These are phyloP conservation scores for Mactromeris polynyma DNA, from an alignment of 2,888 invertebrate genomes.

Conservation along the genomic window DNA sequence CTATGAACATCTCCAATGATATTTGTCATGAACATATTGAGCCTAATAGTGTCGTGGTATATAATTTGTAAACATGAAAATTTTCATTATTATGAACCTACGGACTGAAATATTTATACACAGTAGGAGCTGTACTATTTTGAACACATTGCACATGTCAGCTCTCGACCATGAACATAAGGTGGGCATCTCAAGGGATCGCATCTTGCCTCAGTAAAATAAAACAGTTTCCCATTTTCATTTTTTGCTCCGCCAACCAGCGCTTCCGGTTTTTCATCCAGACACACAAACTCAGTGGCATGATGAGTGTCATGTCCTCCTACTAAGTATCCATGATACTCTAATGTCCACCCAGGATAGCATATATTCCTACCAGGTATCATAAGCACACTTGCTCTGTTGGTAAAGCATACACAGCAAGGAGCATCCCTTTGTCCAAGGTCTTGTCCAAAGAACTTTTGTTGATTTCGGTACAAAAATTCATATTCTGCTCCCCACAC, in stretches of 20 bases:
- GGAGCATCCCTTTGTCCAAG: conserved; percentile 12
- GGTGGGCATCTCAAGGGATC: conserved; percentile 24
- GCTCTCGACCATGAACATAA: conserved; percentile 34
- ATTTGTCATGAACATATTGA: too few relatives aligned
- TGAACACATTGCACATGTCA: conserved; percentile 30
- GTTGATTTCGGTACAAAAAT: background rate
- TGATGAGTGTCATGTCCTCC: background rate
- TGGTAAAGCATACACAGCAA: conserved; percentile 32
- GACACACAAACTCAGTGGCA: conserved; percentile 27
- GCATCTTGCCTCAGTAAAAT: conserved; percentile 25
- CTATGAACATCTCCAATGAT: too few relatives aligned
- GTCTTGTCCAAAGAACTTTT: conserved; percentile 30
- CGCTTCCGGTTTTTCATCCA: conserved; percentile 7
- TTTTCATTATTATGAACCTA: too few relatives aligned
- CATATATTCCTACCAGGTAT: conserved; percentile 32
- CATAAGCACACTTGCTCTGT: conserved; percentile 29
- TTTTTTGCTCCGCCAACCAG: background rate
- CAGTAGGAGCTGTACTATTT: background rate
- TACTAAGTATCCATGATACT: conserved; percentile 26
- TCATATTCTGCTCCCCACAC: conserved; percentile 42
- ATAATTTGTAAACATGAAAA: too few relatives aligned
- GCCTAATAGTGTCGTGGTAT: too few relatives aligned
- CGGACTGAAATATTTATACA: too few relatives aligned
- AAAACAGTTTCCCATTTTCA: conserved; percentile 27
- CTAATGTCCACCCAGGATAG: conserved; percentile 27